Conservation (phyloP, 2,888 invertebrate genomes). For the Drosophila incognita region DNA sequence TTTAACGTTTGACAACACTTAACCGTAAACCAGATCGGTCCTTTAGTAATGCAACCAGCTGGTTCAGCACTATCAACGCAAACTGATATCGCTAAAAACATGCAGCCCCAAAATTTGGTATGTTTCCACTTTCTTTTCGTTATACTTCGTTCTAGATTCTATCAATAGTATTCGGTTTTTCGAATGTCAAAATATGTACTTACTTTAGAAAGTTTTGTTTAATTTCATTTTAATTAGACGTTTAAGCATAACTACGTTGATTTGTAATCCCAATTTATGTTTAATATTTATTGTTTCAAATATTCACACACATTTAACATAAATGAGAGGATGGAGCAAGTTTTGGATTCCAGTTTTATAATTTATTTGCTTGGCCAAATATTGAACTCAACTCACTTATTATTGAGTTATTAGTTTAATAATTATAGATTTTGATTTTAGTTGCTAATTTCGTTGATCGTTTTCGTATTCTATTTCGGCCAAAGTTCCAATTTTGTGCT, state of each 20-base stretch:
- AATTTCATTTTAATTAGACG: not conserved
- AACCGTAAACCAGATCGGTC: constrained; percentile 13
- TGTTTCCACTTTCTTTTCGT: constrained; percentile 29
- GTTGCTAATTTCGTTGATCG: constrained; percentile 2
- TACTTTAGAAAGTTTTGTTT: not conserved
- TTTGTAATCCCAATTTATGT: not conserved
- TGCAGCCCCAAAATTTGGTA: constrained; percentile 84
- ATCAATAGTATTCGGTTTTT: constrained; percentile 6
- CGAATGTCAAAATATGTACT: constrained; percentile 4
- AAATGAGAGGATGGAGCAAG: not conserved
- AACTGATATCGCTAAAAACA: constrained; percentile 80
- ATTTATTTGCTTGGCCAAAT: constrained; percentile 22
- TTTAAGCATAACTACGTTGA: not conserved
- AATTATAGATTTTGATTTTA: constrained; percentile 8
- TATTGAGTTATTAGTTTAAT: not conserved
- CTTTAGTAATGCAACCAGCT: constrained; percentile 81
- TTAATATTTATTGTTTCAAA: not conserved
- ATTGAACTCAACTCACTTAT: not conserved
- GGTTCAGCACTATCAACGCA: constrained; percentile 76
- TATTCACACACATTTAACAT: not conserved
- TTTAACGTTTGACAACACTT: constrained; percentile 39
- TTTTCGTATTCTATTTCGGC: not conserved
- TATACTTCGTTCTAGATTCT: not conserved
- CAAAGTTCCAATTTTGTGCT: constrained; percentile 1
- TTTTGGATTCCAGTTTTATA: constrained; percentile 4